Percentiles rank a stretch among this genome's conserved stretches.
These are phyloP conservation scores for Microchirus variegatus DNA, from an alignment of 2,797 vertebrate genomes.

Conservation along the genomic window DNA sequence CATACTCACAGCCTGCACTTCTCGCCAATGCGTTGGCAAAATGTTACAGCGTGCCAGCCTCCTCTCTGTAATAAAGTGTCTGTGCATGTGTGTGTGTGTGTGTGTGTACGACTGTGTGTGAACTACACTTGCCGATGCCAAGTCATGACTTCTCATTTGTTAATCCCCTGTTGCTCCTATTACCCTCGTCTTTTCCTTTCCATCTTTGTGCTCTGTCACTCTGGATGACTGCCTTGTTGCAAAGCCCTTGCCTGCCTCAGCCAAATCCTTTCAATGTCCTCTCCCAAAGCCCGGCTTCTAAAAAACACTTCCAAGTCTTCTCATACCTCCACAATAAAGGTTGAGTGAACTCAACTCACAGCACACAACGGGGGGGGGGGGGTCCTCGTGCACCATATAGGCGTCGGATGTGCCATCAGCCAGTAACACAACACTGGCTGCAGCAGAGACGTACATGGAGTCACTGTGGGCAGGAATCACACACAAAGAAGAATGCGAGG, in stretches of 20 bases:
- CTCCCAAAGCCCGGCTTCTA: slow-evolving; percentile 46
- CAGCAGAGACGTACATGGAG: slow-evolving; percentile 56
- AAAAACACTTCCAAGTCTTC: slow-evolving; percentile 58
- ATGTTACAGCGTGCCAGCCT: slow-evolving; percentile 45
- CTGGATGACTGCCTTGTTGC: slow-evolving; percentile 66
- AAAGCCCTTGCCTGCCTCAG: slow-evolving; percentile 47
- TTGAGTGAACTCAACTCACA: slow-evolving; percentile 51
- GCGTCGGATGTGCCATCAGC: slow-evolving; percentile 46
- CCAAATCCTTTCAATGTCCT: slow-evolving; percentile 58
- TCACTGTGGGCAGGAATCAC: slow-evolving; percentile 70
- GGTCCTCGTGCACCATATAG: slow-evolving; percentile 54
- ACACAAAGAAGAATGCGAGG: slow-evolving; percentile 77
- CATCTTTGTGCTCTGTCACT: slow-evolving; percentile 63
- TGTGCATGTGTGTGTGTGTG: slow-evolving; percentile 8
- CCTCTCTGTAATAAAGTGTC: slow-evolving; percentile 38
- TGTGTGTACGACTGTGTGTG: slow-evolving; percentile 26
- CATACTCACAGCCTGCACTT: slow-evolving; percentile 51
- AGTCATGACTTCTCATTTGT: slow-evolving; percentile 74
- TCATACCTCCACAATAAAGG: slow-evolving; percentile 53
- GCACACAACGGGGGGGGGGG: too few relatives aligned
- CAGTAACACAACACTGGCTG: slow-evolving; percentile 54
- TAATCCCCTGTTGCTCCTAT: slow-evolving; percentile 63
- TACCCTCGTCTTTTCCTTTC: slow-evolving; percentile 61
- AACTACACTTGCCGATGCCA: slow-evolving; percentile 63
- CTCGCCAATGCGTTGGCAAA: slow-evolving; percentile 53